Conservation (phyloP, 2,113 vertebrate genomes). For the Tylochromis polylepis region DNA sequence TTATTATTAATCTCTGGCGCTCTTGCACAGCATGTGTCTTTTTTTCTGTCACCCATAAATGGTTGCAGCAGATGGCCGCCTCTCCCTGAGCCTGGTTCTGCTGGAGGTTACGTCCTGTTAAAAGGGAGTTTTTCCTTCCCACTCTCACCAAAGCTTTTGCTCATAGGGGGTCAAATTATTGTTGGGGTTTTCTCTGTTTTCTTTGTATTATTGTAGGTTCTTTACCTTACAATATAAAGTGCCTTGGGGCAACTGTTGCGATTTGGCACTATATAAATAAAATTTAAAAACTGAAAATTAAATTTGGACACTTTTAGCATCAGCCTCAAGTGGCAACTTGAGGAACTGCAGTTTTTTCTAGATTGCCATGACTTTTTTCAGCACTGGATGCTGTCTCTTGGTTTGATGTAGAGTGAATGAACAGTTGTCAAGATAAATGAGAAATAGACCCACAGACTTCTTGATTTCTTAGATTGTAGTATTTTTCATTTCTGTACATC, state of each 20-base stretch:
- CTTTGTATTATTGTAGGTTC: background rate
- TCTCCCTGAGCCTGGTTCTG: background rate
- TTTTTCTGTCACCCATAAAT: background rate
- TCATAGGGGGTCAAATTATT: background rate
- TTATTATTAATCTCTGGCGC: background rate
- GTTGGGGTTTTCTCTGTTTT: background rate
- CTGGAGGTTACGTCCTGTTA: background rate
- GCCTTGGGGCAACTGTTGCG: background rate
- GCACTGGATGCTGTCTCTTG: too few relatives aligned
- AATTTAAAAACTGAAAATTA: background rate
- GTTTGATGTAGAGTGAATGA: too few relatives aligned
- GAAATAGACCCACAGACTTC: background rate
- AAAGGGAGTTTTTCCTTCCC: background rate
- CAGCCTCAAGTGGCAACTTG: background rate
- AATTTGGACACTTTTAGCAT: background rate
- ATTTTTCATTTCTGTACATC: too few relatives aligned
- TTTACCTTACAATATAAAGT: background rate
- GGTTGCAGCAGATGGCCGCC: accelerated
- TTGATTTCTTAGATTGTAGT: background rate
- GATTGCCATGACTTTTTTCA: background rate
- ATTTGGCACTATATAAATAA: background rate
- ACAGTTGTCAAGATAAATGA: background rate
- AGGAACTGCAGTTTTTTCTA: background rate
- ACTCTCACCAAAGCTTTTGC: background rate
- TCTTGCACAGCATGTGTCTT: background rate